Evolutionary conservation across 2,888 invertebrate genomes (phyloP).

Genomic region (Corbicula japonica): DNA sequence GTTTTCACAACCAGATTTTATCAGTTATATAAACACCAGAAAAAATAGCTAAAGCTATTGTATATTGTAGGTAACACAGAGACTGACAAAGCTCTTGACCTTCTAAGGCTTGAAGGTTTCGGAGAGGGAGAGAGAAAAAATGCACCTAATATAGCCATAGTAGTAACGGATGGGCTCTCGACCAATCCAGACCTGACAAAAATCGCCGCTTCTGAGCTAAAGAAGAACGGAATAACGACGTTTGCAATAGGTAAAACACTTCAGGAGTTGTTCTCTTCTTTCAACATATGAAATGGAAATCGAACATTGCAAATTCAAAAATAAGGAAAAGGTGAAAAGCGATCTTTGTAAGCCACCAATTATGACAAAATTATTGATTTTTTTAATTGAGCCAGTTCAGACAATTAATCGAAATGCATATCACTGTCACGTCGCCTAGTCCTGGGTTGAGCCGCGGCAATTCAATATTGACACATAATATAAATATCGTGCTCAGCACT

Average conservation of each 20-base stretch:
- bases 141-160: conserved; percentile 47
- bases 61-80: conserved; percentile 14
- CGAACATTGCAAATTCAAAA: too few species aligned
- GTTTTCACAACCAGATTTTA: background rate
- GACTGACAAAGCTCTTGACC: conserved; percentile 19
- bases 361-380: too few species aligned
- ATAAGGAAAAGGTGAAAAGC: too few species aligned
- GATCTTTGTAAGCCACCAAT: too few species aligned
- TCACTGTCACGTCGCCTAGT: too few species aligned
- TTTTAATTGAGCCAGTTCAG: too few species aligned
- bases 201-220: conserved; percentile 42
- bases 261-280: too few species aligned
- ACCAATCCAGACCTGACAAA: conserved; percentile 40
- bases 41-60: background rate
- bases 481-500: too few species aligned
- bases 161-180: conserved; percentile 58
- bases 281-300: too few species aligned
- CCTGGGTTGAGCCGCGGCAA: too few species aligned
- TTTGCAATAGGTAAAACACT: conserved; percentile 55
- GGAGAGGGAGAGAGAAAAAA: background rate
- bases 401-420: too few species aligned
- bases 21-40: background rate
- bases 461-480: too few species aligned
- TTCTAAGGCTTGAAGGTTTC: conserved; percentile 17
- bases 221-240: conserved; percentile 41